A percentile compares a stretch with the other conserved stretches of the same genome.
Conservation (phyloP, 2,113 vertebrate genomes). For the Mus pahari region DNA sequence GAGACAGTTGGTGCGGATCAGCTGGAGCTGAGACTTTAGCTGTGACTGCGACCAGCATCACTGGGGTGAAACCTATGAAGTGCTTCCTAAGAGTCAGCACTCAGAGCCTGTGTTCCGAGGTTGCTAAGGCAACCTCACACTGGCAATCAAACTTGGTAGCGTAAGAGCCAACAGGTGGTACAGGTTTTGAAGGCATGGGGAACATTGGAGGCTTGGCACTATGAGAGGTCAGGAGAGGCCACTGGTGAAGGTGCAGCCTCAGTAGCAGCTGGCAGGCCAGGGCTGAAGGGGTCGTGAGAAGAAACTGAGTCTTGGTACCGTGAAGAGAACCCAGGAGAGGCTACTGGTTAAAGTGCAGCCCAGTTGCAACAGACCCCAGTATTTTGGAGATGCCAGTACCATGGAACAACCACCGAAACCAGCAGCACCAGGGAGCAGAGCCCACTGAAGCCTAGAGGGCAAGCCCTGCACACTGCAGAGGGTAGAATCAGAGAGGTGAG, state of each 20-base stretch:
- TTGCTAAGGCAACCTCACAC: neutral
- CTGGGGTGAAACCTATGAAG: neutral
- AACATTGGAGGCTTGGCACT: neutral
- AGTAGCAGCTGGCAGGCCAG: neutral
- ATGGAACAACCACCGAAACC: neutral
- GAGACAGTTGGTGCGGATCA: neutral
- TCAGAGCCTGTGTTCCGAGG: neutral
- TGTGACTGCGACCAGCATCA: neutral
- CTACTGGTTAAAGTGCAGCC: neutral
- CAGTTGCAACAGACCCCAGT: neutral
- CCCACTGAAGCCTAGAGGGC: neutral
- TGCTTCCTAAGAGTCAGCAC: neutral
- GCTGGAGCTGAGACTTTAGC: neutral
- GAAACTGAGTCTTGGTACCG: neutral
- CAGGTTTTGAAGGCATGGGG: neutral
- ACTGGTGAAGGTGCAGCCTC: neutral
- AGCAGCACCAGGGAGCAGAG: neutral
- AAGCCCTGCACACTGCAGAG: neutral
- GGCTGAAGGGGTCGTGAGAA: neutral
- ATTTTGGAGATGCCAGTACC: neutral
- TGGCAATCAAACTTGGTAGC: neutral
- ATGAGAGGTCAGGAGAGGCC: neutral
- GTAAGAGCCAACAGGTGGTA: neutral
- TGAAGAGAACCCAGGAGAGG: neutral
- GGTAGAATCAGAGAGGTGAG: neutral